Evolutionary conservation across 2,888 invertebrate genomes (phyloP), one percentile per base, ranked within the genome.

Genomic region (Tetranychus truncatus): DNA sequence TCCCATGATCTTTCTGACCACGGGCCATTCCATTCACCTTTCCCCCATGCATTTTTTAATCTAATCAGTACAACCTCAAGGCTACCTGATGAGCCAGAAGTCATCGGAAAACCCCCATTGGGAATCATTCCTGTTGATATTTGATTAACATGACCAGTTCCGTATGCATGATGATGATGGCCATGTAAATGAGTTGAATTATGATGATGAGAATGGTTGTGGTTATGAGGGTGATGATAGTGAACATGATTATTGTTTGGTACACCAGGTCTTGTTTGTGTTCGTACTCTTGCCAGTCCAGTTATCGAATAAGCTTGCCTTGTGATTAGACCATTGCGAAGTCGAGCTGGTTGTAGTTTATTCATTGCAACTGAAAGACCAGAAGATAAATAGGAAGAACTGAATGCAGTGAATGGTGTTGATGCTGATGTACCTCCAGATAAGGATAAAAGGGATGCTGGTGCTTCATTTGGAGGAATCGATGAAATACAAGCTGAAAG

Each of bases 241-340:
- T 24, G 44, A 8, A 45, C 4, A 69, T 34, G 21, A 69, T 69
- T 69, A 11, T 20, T 3, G n/a, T 24, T 69, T 69, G 69, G n/a
- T 69, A 34, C 15, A 69, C 21, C 34, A 44, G 44, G 18, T 72
- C 72, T 20, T 72, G 72, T 20, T 6, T 20, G 18, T 18, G 75
- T 75, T 46, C 75, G 55, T 6, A 88, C 89, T 77, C 88, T 84
- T 74, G 88, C 88, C 80, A 89, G 83, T n/a, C 88, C 89, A 7
- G 88, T 87, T 74, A 89, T 87, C 80, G 87, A 87, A 82, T 89
- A 89, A 1, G 89, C 87, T 80, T 88, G 88, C 78, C 87, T 87
- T 9, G 88, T 86, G 78, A 88, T 85, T 78, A 89, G 83, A 9
- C 89, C 89, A 81, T 86, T 86, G 76, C 87, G 83, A 77, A 87